Conservation (phyloP, 1,140 invertebrate species). For the Drosophila mojavensis region DNA sequence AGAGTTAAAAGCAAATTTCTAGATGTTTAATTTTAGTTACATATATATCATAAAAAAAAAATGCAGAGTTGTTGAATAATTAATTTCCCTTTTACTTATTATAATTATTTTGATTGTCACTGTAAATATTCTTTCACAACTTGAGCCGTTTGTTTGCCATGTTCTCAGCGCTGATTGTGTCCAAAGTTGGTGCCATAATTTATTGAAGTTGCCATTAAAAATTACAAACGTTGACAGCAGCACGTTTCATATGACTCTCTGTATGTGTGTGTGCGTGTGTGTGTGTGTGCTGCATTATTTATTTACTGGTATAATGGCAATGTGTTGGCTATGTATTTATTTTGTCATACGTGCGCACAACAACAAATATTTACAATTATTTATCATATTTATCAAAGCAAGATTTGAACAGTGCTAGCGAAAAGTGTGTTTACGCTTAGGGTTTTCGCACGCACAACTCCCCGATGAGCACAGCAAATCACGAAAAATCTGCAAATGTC, state of each 20-base stretch:
- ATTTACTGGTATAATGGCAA: constrained; percentile 46
- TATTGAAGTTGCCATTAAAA: constrained; percentile 73
- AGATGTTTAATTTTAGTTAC: background rate
- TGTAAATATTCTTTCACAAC: constrained; percentile 4
- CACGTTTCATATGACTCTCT: constrained; percentile 50
- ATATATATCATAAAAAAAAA: too few relatives aligned
- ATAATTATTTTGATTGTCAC: constrained; percentile 2
- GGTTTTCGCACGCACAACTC: constrained; percentile 27
- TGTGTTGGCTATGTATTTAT: constrained; percentile 60
- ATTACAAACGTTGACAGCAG: constrained; percentile 70
- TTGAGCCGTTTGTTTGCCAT: background rate
- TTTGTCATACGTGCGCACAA: constrained; percentile 65
- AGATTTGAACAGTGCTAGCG: constrained; percentile 21
- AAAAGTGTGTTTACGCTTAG: constrained; percentile 53
- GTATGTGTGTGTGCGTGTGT: constrained; percentile 13
- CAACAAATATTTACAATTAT: constrained; percentile 81
- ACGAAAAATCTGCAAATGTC: constrained; percentile 27
- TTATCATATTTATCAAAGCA: constrained; percentile 68
- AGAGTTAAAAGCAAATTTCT: background rate
- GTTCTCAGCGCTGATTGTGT: constrained; percentile 13
- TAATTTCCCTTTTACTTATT: background rate
- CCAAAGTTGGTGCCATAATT: constrained; percentile 62
- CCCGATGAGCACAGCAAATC: background rate
- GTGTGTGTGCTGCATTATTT: constrained; percentile 35
- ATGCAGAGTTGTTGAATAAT: background rate